Conservation (phyloP, 2,113 vertebrate genomes). For the Astur gentilis region DNA sequence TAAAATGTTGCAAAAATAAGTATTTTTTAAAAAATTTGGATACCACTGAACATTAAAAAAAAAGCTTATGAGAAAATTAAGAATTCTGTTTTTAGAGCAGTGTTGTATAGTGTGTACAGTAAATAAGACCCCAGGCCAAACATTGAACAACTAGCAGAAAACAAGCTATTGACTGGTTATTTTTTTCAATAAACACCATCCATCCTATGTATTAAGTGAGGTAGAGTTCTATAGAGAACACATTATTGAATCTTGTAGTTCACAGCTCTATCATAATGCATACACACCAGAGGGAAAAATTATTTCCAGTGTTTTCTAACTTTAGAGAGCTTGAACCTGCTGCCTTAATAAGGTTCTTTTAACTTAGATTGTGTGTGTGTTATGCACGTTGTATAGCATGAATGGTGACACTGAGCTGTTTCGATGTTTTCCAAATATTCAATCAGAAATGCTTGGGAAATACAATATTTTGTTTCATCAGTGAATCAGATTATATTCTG, state of each 20-base stretch:
- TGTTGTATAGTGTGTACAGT: neutral
- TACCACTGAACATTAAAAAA: neutral
- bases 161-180: neutral
- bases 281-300: neutral
- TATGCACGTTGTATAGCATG: neutral
- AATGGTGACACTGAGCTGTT: neutral
- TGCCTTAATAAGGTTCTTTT: neutral
- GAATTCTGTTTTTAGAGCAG: neutral
- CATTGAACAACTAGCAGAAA: neutral
- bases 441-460: neutral
- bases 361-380: neutral
- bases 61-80: neutral
- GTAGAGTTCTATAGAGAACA: neutral
- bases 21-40: neutral
- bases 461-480: neutral
- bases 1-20: neutral
- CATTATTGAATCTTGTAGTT: neutral
- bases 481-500: neutral
- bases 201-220: neutral
- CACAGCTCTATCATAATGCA: neutral
- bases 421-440: neutral
- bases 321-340: neutral
- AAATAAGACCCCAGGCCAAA: neutral
- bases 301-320: neutral
- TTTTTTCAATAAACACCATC: neutral